Evolutionary conservation across 2,797 vertebrate genomes (phyloP), one percentile per base, ranked within the genome.

Genomic region (Petrocephalus schoutedeni): DNA sequence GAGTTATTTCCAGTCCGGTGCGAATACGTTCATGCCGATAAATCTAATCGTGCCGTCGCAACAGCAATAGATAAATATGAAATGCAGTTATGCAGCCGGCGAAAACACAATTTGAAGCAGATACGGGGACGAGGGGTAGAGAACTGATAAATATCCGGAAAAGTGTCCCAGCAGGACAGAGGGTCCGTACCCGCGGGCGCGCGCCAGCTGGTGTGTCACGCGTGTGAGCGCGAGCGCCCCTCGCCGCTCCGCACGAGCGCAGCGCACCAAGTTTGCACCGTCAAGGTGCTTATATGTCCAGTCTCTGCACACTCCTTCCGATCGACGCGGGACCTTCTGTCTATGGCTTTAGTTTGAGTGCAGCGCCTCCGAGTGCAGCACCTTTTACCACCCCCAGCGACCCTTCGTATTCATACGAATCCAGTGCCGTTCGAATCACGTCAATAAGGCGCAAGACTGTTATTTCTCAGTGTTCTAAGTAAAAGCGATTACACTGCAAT

Each of bases 181-280:
- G 45, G 82, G 32, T 36, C 54, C 41, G 87, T 49, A 23, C 45
- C 41, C 57, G 87, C 41, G 77, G 23, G 53, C 83, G 56, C 83
- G n/a, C 12, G 49, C 51, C 56, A 83, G 77, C 56, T 23, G 45
- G 86, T 49, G 45, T 28, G 5, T 61, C 51, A 58, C 21, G 16
- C 45, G 87, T 41, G 87, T 80, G 56, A 56, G 77, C 87, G 77
- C 87, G 64, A 32, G 64, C 28, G 23, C 28, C 45, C 77, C 49
- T 9, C 45, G 82, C 28, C 4, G 80, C 80, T 32, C 57, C 58
- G 41, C 57, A 54, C 80, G 41, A 88, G 87, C 21, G n/a, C 57
- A 21, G 23, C 41, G 61, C 57, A 49, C 12, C 16, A 88, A 88
- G 87, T 88, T 88, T 88, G 80, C 12, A 85, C 10, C 61, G 80